A percentile compares a stretch with the other conserved stretches of the same genome.
These are phyloP conservation scores for Lepisosteus oculatus DNA, from an alignment of 2,113 vertebrate genomes.

Conservation along the genomic window DNA sequence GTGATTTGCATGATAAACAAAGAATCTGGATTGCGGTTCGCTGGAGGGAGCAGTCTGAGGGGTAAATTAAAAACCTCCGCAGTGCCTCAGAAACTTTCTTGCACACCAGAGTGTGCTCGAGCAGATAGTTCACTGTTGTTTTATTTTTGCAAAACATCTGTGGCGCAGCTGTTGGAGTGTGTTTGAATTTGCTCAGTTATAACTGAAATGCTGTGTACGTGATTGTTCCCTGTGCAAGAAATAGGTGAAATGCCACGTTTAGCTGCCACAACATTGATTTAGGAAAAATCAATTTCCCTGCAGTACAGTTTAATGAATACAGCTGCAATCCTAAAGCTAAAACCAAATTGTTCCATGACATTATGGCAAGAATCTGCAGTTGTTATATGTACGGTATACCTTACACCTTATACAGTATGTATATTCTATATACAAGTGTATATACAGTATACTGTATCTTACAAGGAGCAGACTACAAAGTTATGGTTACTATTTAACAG, in stretches of 20 bases:
- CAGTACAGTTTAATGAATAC: background rate
- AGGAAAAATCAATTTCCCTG: background rate
- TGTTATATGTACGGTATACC: too few relatives aligned
- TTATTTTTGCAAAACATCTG: constrained; percentile 8
- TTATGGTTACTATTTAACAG: too few relatives aligned
- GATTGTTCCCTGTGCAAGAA: background rate
- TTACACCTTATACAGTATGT: too few relatives aligned
- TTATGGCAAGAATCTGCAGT: too few relatives aligned
- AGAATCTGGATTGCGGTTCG: background rate
- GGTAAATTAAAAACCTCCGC: background rate
- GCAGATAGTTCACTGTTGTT: background rate
- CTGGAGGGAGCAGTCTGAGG: background rate
- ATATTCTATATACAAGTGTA: too few relatives aligned
- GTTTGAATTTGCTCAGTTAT: too few relatives aligned
- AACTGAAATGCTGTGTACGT: too few relatives aligned
- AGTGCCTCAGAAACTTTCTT: background rate
- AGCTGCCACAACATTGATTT: background rate
- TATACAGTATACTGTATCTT: too few relatives aligned
- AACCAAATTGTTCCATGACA: too few relatives aligned
- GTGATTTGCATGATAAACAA: constrained; percentile 16
- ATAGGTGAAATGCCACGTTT: background rate
- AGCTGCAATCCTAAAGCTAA: background rate
- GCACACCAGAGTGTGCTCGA: background rate
- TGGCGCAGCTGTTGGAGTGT: background rate
- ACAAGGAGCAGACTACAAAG: too few relatives aligned